phyloP scores from a whole-genome alignment of 2,113 vertebrate species.

The Oplegnathus fasciatus region DNA sequence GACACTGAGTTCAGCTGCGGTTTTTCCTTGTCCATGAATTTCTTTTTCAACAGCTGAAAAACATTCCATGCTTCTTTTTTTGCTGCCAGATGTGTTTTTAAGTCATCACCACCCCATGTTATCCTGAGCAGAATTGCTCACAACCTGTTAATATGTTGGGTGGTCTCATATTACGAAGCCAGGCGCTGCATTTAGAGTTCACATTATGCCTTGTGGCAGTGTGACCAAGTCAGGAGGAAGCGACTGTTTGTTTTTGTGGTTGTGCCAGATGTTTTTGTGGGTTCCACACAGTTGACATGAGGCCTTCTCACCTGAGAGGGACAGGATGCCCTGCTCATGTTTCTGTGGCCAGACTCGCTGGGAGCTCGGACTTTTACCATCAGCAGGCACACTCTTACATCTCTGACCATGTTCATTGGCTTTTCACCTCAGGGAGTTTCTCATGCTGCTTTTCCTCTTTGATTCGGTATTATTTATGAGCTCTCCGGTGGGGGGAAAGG shows the following conservation, averaged over 20 bases:
- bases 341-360: constrained; percentile 39
- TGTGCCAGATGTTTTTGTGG: constrained; percentile 62
- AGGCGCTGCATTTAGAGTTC: constrained; percentile 37
- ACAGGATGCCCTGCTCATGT: constrained; percentile 48
- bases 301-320: constrained; percentile 63
- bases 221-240: constrained; percentile 52
- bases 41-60: constrained; percentile 28
- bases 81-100: constrained; percentile 55
- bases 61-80: constrained; percentile 8
- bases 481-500: constrained; percentile 44
- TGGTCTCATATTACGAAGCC: constrained; percentile 51
- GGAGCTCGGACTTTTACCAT: constrained; percentile 44
- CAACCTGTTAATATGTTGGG: constrained; percentile 43
- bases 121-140: constrained; percentile 39
- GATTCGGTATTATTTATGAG: constrained; percentile 79
- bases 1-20: constrained; percentile 1
- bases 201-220: constrained; percentile 43
- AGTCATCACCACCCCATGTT: constrained; percentile 37
- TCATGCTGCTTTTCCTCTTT: constrained; percentile 69
- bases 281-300: constrained; percentile 57
- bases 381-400: constrained; percentile 43
- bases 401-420: constrained; percentile 57
- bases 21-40: constrained; percentile 32
- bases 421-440: constrained; percentile 64
- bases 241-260: constrained; percentile 68